Evolutionary conservation across 2,888 invertebrate species (phyloP), one percentile per base, ranked within the genome.

Genomic region (Xanthia togata): DNA sequence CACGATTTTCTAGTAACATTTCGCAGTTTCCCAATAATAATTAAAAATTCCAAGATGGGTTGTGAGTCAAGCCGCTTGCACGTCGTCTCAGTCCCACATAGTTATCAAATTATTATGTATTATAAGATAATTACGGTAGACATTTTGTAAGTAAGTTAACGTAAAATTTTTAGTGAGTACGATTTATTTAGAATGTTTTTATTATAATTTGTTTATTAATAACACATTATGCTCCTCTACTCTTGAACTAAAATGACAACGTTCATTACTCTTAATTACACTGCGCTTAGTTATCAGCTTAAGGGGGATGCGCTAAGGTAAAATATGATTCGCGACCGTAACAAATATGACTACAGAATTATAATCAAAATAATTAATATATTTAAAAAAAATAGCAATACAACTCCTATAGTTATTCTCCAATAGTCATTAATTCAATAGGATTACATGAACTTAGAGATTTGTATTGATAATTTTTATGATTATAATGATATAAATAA

Each of bases 91-190:
- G 63, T 68, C 70, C 76, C 31, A 73, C 35, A 53, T 63, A 41
- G 47, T 60, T 79, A 68, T 73, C 76, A 78, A 86, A 83, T 82
- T 78, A 81, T 69, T 79, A 73, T 83, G 86, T 86, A 83, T 78
- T 79, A 73, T 85, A 83, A 73, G 71, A 75, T 79, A 82, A 67
- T 57, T 65, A 60, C 67, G 63, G 73, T 78, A 73, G 76, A 31
- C 6, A 38, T 75, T 79, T 78, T 77, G 38, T 79, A 78, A 79
- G 73, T 86, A 81, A 83, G 75, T 87, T 76, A 81, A 74, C 31
- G 57, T 79, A 73, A 55, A 88, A 78, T 72, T 85, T 84, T 80
- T 88, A 81, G 83, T 77, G 65, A 62, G 67, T 74, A 84, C 53
- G 44, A 73, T 80, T 77, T 80, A 75, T 76, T 82, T 70, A 77